A percentile compares a stretch with the other conserved stretches of the same genome.
These are phyloP conservation scores for Drosophila testacea DNA, from an alignment of 2,888 invertebrate species.

Conservation along the genomic window DNA sequence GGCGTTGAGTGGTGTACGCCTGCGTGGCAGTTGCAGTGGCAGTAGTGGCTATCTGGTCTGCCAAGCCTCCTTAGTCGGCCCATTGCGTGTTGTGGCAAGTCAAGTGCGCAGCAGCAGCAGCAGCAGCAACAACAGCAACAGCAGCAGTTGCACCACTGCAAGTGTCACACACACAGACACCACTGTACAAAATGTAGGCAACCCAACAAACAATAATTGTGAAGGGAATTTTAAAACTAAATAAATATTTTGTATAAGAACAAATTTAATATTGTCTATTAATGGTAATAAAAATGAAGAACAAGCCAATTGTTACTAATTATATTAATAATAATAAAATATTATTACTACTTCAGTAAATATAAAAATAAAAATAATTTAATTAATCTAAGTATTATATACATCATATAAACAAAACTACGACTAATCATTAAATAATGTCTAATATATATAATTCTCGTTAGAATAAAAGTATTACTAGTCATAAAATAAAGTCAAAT, in stretches of 20 bases:
- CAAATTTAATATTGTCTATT: too few species aligned
- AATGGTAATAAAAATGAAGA: too few species aligned
- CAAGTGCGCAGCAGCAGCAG: constrained; percentile 66
- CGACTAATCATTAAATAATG: too few species aligned
- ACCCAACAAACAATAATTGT: constrained; percentile 48
- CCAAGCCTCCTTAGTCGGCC: constrained; percentile 48
- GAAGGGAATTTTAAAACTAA: not conserved
- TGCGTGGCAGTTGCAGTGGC: constrained; percentile 62
- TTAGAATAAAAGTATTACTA: too few species aligned
- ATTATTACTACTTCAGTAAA: too few species aligned
- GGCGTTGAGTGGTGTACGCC: constrained; percentile 74
- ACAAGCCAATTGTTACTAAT: too few species aligned
- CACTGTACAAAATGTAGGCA: constrained; percentile 32
- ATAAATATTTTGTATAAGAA: not conserved
- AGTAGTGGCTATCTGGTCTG: constrained; percentile 42
- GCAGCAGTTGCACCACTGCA: constrained; percentile 38
- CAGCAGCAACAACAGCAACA: constrained; percentile 10
- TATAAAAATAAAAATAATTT: too few species aligned
- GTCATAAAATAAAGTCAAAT: too few species aligned
- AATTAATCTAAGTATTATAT: too few species aligned
- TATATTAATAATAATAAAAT: too few species aligned
- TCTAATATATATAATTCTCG: too few species aligned
- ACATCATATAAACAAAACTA: too few species aligned
- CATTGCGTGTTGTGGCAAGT: constrained; percentile 77
- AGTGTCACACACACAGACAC: constrained; percentile 54